Evolutionary conservation across 2,888 invertebrate genomes (phyloP).

Genomic region (Leucozona laternaria): DNA sequence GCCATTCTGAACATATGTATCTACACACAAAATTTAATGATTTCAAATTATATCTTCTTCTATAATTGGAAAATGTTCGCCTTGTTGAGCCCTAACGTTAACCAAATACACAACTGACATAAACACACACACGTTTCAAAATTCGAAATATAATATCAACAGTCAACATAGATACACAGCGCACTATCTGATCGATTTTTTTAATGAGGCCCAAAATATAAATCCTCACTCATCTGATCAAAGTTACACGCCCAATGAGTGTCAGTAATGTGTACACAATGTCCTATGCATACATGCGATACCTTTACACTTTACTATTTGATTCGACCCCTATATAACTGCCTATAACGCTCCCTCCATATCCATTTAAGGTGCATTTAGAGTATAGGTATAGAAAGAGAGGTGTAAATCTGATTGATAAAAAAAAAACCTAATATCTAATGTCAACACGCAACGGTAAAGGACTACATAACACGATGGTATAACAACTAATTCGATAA

Average conservation of each 20-base stretch:
- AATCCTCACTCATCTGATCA: conserved; percentile 52
- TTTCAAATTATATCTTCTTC: conserved; percentile 11
- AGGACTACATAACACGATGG: conserved; percentile 36
- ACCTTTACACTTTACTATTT: conserved; percentile 19
- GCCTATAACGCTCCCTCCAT: background rate
- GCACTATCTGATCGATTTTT: conserved; percentile 62
- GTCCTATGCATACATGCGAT: conserved; percentile 59
- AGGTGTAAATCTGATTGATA: conserved; percentile 55
- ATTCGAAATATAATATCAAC: conserved; percentile 11
- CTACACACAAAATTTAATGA: background rate
- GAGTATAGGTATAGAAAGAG: background rate
- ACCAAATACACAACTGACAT: background rate
- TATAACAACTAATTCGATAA: conserved; percentile 30
- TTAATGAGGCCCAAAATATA: conserved; percentile 36
- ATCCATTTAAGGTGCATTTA: background rate
- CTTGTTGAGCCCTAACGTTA: background rate
- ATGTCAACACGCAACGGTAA: conserved; percentile 70
- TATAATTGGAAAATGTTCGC: conserved; percentile 26
- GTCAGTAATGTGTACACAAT: conserved; percentile 61
- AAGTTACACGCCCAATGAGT: conserved; percentile 68
- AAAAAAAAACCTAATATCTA: conserved; percentile 63
- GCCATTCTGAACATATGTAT: background rate
- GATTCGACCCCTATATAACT: background rate
- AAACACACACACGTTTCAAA: background rate
- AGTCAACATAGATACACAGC: conserved; percentile 19